Evolutionary conservation across 2,797 vertebrate genomes (phyloP), one percentile per base, ranked within the genome.

Genomic region (Enteromius paludinosus): DNA sequence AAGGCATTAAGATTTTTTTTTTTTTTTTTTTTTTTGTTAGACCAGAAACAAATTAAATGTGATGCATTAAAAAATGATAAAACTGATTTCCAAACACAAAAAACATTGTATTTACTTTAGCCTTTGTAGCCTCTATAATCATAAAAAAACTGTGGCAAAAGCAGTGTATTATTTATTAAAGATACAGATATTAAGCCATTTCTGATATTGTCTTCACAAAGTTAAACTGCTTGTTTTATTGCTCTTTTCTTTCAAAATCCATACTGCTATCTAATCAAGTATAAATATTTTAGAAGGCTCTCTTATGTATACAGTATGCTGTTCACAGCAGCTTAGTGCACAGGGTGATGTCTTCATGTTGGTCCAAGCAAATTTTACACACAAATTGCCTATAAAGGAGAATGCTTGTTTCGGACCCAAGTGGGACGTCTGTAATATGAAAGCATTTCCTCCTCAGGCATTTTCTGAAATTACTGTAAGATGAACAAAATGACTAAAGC

Each of bases 321-420:
- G 38, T 79, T 28, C 28, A 14, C 28, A 69, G 52, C 45, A 12
- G 43, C 43, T 18, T 41, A 9, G 25, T 56, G 25, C 23, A 23
- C 54, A 17, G 14, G 66, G 35, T 43, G 23, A 80, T 72, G 68
- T 72, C 30, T 79, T 52, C 59, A 61, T 75, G 30, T 82, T 35
- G 45, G 68, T 56, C 68, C 33, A 35, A 74, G 76, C 62, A 2
- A 56, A 66, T 84, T 41, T 79, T 54, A 49, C 76, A 25, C 82
- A 74, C 68, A 68, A 79, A 84, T 73, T 79, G 69, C 25, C 70
- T 79, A 72, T 65, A 79, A 79, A 72, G 14, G 59, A 68, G 35
- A 73, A 64, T 66, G 47, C 66, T 78, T 74, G 38, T 64, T 78
- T 66, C 20, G 30, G 35, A 38, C 79, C 69, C 68, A 65, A 59